phyloP scores from a whole-genome alignment of 2,113 vertebrate genomes.

The Xenopus tropicalis region UCB_Xtro_10.0 CM004451.2:65490001-65490500 shows the following conservation, averaged over 20 bases:
- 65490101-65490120: too few relatives aligned
- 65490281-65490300: constrained; percentile 94
- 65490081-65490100: too few relatives aligned
- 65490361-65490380: constrained; percentile 85
- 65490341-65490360: constrained; percentile 75
- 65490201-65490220: constrained; percentile 84
- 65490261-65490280: constrained; percentile 83
- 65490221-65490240: constrained; percentile 80
- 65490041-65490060: too few relatives aligned
- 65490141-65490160: too few relatives aligned
- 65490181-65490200: constrained; percentile 17
- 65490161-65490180: too few relatives aligned
- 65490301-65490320: constrained; percentile 96
- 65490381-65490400: constrained; percentile 64
- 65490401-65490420: constrained; percentile 84
- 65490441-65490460: constrained; percentile 79
- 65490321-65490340: constrained; percentile 83
- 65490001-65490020: too few relatives aligned
- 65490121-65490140: too few relatives aligned
- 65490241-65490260: constrained; percentile 81
- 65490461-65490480: constrained; percentile 96
- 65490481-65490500: constrained; percentile 98
- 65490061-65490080: too few relatives aligned
- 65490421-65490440: constrained; percentile 86
- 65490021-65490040: too few relatives aligned